phyloP scores from a whole-genome alignment of 2,888 invertebrate species.

The Meteorus cinctellus region DNA sequence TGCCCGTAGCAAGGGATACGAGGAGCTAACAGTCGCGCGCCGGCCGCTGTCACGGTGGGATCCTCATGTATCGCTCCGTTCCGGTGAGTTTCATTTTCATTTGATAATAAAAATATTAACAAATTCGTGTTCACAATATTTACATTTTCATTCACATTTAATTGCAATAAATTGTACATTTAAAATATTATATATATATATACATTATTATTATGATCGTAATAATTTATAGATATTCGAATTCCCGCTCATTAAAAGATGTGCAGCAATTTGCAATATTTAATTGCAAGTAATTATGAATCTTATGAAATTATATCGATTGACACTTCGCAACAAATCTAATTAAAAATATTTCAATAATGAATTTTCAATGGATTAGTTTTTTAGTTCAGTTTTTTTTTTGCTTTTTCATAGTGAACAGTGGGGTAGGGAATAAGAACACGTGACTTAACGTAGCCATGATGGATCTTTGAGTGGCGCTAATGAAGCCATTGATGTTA shows the following conservation, averaged over 20 bases:
- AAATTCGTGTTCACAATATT: background rate
- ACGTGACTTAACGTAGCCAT: slow-evolving; percentile 21
- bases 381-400: background rate
- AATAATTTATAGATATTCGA: too few species aligned
- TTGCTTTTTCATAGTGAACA: background rate
- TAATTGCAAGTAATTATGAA: background rate
- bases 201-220: too few species aligned
- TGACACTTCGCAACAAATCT: background rate
- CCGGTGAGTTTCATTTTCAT: slow-evolving; percentile 42
- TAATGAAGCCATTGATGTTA: slow-evolving; percentile 1
- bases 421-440: background rate
- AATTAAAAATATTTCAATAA: background rate
- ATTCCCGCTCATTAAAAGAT: background rate
- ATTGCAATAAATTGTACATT: too few species aligned
- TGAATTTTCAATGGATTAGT: background rate
- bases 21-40: slow-evolving; percentile 69
- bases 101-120: slow-evolving; percentile 3
- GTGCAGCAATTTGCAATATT: background rate
- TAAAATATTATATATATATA: too few species aligned
- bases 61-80: slow-evolving; percentile 55
- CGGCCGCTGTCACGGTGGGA: slow-evolving; percentile 70
- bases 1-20: slow-evolving; percentile 54
- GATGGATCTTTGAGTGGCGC: slow-evolving; percentile 6
- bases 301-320: background rate
- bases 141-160: too few species aligned